These are phyloP conservation scores for Cyprinus carpio DNA, from an alignment of 2,113 vertebrate genomes.

Conservation along the genomic window DNA sequence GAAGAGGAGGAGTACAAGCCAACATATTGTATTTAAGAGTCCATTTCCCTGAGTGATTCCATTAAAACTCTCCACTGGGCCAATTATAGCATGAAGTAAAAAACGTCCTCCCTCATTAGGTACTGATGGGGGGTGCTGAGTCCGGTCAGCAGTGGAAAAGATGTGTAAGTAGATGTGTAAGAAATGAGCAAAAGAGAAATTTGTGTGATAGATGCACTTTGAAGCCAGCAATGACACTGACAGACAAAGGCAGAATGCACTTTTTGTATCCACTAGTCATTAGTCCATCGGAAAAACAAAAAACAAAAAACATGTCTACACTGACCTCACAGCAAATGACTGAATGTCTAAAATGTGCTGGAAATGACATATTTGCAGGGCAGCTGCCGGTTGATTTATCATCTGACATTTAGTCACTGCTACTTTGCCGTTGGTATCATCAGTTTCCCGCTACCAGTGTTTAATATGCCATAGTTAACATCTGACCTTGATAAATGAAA, in stretches of 20 bases:
- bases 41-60: constrained; percentile 56
- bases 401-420: background rate
- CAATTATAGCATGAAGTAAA: constrained; percentile 57
- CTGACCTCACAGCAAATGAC: background rate
- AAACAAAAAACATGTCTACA: background rate
- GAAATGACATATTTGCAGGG: background rate
- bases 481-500: background rate
- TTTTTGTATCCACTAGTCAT: background rate
- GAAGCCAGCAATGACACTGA: background rate
- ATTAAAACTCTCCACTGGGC: constrained; percentile 58
- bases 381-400: background rate
- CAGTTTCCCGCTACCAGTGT: background rate
- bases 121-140: constrained; percentile 43
- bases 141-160: constrained; percentile 16
- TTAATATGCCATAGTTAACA: constrained; percentile 8
- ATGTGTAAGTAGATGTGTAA: too few species aligned
- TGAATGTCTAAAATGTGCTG: background rate
- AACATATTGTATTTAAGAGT: constrained; percentile 52
- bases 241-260: background rate
- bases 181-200: background rate
- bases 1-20: background rate
- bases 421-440: background rate
- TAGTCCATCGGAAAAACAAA: too few species aligned
- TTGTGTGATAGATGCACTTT: background rate
- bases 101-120: constrained; percentile 56